phyloP scores from a whole-genome alignment of 2,888 invertebrate species.

The Itoplectis maculator region DNA sequence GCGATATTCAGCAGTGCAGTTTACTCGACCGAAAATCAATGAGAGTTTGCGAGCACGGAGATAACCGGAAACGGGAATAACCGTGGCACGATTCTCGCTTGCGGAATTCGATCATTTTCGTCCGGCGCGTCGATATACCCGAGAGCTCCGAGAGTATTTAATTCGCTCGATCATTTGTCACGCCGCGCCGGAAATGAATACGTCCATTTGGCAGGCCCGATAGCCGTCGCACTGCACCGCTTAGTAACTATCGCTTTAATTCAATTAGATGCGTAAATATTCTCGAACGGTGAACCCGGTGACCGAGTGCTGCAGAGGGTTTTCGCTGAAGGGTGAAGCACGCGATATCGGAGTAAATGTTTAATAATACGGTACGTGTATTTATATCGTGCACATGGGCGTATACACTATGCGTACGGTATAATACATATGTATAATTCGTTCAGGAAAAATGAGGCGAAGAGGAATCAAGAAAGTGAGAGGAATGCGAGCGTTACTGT shows the following conservation, averaged over 20 bases:
- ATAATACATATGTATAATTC: too few species aligned
- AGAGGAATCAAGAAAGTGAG: too few species aligned
- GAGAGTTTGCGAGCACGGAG: not conserved
- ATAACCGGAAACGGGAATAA: conserved; percentile 12
- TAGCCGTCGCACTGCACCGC: conserved; percentile 46
- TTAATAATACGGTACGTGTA: not conserved
- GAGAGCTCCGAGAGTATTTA: conserved; percentile 36
- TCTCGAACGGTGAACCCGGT: conserved; percentile 10
- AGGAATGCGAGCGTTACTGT: too few species aligned
- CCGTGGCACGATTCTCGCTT: not conserved
- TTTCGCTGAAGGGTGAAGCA: not conserved
- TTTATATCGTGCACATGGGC: not conserved
- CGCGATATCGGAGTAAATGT: conserved; percentile 29
- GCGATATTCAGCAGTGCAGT: not conserved
- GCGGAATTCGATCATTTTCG: conserved; percentile 15
- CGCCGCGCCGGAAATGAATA: conserved; percentile 44
- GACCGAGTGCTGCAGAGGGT: not conserved
- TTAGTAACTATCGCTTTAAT: conserved; percentile 45
- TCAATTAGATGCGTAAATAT: conserved; percentile 58
- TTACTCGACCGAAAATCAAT: not conserved
- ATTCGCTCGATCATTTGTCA: conserved; percentile 53
- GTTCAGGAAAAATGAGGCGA: too few species aligned
- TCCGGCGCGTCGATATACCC: conserved; percentile 1
- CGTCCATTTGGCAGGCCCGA: conserved; percentile 30
- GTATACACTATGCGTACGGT: too few species aligned